Percentiles rank a stretch among this genome's conserved stretches.
These are phyloP conservation scores for Microcebus jonahi DNA, from an alignment of 2,113 vertebrate genomes.

Conservation along the genomic window DNA sequence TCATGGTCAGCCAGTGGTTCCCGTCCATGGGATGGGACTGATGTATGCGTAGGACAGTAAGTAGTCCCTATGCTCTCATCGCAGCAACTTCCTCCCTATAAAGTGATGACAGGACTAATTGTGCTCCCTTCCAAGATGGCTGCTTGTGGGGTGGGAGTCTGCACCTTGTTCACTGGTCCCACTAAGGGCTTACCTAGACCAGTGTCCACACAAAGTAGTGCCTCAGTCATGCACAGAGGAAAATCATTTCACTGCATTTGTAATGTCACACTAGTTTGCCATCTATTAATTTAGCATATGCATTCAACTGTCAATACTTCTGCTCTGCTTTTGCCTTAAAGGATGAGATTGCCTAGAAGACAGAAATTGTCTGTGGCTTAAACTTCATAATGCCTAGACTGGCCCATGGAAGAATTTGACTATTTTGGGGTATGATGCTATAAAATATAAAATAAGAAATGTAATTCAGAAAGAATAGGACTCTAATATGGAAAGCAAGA, in stretches of 20 bases:
- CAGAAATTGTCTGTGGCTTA: not conserved
- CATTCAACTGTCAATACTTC: too few species aligned
- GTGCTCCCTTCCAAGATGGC: fast-evolving
- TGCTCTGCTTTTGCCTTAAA: not conserved
- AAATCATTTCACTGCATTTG: fast-evolving
- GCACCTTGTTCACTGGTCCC: fast-evolving
- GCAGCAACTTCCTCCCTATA: not conserved
- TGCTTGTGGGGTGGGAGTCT: not conserved
- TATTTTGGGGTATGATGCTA: not conserved
- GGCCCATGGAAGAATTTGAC: not conserved
- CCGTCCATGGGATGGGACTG: too few species aligned
- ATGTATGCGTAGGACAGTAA: too few species aligned
- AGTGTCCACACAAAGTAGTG: too few species aligned
- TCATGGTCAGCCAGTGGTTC: fast-evolving
- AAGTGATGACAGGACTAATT: fast-evolving
- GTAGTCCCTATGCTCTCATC: too few species aligned
- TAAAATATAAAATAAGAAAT: not conserved
- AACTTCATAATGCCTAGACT: fast-evolving
- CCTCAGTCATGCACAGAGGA: fast-evolving
- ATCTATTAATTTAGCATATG: fast-evolving
- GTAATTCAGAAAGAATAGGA: not conserved
- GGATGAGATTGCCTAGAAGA: not conserved
- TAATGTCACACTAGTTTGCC: not conserved
- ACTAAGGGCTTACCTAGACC: too few species aligned
- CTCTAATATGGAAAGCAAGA: not conserved